phyloP scores from a whole-genome alignment of 2,113 vertebrate species.

The Cyphomyrus discorhynchus region DNA sequence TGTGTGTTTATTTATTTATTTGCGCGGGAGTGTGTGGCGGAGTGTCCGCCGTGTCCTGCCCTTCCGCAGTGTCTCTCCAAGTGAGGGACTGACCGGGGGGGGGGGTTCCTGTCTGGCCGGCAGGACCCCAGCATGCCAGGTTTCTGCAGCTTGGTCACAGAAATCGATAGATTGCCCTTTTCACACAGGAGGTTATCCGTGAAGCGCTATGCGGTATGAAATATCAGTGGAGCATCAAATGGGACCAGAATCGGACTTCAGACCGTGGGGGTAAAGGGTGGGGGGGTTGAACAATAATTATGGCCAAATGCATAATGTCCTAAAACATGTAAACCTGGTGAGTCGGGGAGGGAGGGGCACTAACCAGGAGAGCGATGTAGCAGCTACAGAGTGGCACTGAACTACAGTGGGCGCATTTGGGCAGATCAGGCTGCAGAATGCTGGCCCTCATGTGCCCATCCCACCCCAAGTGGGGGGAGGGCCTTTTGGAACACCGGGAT shows the following conservation, averaged over 20 bases:
- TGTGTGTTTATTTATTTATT: conserved; percentile 5
- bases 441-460: no score
- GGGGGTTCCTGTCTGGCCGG: neutral
- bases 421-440: no score
- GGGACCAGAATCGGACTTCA: conserved; percentile 5
- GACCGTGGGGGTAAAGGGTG: conserved; percentile 43
- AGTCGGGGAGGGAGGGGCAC: neutral
- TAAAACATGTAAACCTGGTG: neutral
- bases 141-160: neutral
- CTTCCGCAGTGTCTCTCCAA: neutral
- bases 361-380: neutral
- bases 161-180: neutral
- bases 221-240: neutral
- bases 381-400: neutral
- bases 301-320: neutral
- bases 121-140: neutral
- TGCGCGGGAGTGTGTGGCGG: neutral
- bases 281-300: neutral
- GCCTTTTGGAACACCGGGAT: neutral
- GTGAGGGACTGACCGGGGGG: no score
- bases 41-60: conserved; percentile 21
- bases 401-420: neutral
- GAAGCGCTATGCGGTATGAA: neutral
- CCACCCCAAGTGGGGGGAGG: neutral
- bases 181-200: neutral